Evolutionary conservation across 2,113 vertebrate genomes (phyloP).

Genomic region (Rhinopomastus cyanomelas): DNA sequence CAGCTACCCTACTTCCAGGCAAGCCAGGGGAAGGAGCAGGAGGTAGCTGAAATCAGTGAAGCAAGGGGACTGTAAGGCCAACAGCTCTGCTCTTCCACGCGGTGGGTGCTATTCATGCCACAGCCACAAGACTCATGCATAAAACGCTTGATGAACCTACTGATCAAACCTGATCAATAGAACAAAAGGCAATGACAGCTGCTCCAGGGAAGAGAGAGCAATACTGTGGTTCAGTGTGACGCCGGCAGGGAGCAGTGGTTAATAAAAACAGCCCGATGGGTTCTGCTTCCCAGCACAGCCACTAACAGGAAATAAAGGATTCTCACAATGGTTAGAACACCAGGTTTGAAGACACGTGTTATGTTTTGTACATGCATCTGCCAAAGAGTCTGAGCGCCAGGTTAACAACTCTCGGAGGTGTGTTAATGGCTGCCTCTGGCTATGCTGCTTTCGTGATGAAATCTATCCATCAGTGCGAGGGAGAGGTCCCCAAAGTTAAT

Average conservation of each 20-base stretch:
- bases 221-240: background rate
- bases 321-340: background rate
- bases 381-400: background rate
- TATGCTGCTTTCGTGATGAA: background rate
- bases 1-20: accelerated
- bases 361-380: background rate
- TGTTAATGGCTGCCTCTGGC: background rate
- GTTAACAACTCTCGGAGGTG: background rate
- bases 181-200: background rate
- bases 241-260: slow-evolving; percentile 47
- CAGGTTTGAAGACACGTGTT: accelerated
- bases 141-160: background rate
- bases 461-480: background rate
- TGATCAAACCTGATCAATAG: background rate
- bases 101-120: background rate
- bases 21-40: background rate
- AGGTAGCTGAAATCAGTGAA: background rate
- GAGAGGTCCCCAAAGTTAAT: background rate
- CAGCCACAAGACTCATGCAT: background rate
- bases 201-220: background rate
- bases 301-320: background rate
- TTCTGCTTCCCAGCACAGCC: background rate
- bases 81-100: background rate
- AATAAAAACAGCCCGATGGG: background rate
- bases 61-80: accelerated